Conservation (phyloP, 2,113 vertebrate species). For the Corythoichthys haematopterus region DNA sequence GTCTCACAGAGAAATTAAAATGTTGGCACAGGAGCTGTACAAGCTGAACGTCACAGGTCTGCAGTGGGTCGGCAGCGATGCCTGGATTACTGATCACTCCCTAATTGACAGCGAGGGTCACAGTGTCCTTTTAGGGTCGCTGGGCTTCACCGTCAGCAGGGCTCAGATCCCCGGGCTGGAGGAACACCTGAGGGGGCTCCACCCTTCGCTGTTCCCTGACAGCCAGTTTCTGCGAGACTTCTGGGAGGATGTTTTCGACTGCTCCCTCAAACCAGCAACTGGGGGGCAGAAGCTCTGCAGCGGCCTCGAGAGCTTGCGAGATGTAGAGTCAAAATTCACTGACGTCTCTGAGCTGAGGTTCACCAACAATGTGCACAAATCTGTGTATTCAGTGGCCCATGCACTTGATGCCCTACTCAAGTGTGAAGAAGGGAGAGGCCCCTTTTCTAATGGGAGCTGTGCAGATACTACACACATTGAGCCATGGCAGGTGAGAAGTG, state of each 20-base stretch:
- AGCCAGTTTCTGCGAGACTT: conserved; percentile 70
- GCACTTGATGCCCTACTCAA: conserved; percentile 64
- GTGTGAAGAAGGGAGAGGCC: conserved; percentile 41
- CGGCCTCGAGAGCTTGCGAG: conserved; percentile 61
- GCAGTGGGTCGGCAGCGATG: conserved; percentile 75
- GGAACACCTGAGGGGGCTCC: conserved; percentile 58
- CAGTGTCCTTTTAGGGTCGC: conserved; percentile 57
- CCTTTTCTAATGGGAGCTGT: conserved; percentile 48
- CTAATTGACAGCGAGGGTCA: conserved; percentile 54
- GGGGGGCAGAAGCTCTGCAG: conserved; percentile 45
- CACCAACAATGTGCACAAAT: conserved; percentile 72
- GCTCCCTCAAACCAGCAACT: conserved; percentile 39
- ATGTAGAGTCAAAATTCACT: conserved; percentile 59
- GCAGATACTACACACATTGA: conserved; percentile 45
- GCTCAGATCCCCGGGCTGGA: conserved; percentile 65
- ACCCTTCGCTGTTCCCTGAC: conserved; percentile 63
- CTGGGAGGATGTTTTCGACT: conserved; percentile 71
- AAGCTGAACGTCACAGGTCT: conserved; percentile 65
- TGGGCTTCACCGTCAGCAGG: conserved; percentile 66
- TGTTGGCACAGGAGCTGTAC: conserved; percentile 60
- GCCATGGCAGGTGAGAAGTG: conserved; percentile 65
- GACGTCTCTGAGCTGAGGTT: conserved; percentile 68
- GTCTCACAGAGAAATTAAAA: conserved; percentile 71
- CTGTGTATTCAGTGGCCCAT: conserved; percentile 70
- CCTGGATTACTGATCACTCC: conserved; percentile 74